Conservation (phyloP, 1,140 invertebrate species). For the Hylyphantes graminicola region DNA sequence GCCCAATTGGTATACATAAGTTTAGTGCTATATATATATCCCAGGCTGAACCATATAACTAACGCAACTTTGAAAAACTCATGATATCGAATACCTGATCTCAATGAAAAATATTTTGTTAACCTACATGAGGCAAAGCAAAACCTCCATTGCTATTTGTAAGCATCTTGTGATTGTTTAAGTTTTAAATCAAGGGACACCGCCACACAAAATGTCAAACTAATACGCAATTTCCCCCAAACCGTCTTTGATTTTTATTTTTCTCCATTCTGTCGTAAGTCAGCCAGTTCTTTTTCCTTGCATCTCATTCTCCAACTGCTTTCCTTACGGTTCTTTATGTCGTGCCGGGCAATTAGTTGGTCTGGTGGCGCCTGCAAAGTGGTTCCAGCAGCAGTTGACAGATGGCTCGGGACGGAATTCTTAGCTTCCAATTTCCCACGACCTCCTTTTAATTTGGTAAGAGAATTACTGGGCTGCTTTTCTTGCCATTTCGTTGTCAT, state of each 20-base stretch:
- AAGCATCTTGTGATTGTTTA: too few relatives aligned
- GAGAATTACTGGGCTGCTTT: not conserved
- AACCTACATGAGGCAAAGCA: too few relatives aligned
- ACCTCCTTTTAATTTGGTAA: slow-evolving; percentile 1
- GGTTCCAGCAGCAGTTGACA: slow-evolving; percentile 43
- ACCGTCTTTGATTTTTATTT: not conserved
- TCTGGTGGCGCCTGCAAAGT: not conserved
- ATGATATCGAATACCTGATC: too few relatives aligned
- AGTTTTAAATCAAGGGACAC: not conserved
- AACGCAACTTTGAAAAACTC: too few relatives aligned
- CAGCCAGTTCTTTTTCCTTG: slow-evolving; percentile 33
- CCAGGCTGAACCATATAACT: too few relatives aligned
- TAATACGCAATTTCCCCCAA: slow-evolving; percentile 13
- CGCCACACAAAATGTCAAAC: slow-evolving; percentile 38
- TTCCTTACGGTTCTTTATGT: slow-evolving; percentile 57
- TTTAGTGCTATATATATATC: too few relatives aligned
- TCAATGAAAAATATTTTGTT: too few relatives aligned
- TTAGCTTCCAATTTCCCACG: slow-evolving; percentile 47
- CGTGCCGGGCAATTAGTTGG: slow-evolving; percentile 39
- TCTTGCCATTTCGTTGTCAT: not conserved
- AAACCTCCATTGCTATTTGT: too few relatives aligned
- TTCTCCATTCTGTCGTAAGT: not conserved
- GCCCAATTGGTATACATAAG: too few relatives aligned
- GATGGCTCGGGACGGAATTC: slow-evolving; percentile 26
- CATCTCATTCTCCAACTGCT: not conserved